These are phyloP conservation scores for Hafferia zeledoni DNA, from an alignment of 2,797 vertebrate species.

Conservation along the genomic window DNA sequence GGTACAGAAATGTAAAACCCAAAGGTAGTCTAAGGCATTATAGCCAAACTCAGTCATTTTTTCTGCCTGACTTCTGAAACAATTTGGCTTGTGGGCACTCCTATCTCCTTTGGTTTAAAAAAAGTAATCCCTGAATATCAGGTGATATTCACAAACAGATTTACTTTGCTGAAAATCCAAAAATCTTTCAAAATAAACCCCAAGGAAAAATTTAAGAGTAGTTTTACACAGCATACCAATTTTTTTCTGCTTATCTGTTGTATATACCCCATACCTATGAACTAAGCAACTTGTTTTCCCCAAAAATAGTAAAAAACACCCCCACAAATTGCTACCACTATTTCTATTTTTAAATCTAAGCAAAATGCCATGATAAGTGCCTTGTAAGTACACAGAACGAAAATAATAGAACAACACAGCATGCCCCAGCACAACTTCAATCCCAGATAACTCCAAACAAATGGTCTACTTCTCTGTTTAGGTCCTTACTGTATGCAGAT, in stretches of 20 bases:
- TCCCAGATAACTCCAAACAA: background rate
- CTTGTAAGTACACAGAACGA: background rate
- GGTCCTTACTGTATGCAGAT: background rate
- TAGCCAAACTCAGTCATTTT: background rate
- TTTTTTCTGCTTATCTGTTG: background rate
- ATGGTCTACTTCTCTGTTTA: background rate
- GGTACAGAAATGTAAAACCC: background rate
- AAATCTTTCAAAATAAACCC: background rate
- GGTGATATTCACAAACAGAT: background rate
- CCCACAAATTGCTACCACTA: background rate
- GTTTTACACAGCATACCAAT: background rate
- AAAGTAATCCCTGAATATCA: background rate
- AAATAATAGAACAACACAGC: background rate
- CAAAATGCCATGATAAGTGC: background rate
- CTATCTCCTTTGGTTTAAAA: background rate
- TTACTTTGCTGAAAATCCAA: background rate
- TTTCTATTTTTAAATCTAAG: conserved; percentile 16
- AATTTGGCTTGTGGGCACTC: background rate
- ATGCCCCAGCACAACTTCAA: background rate
- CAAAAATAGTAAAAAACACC: background rate
- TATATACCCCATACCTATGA: background rate
- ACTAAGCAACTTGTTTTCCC: background rate
- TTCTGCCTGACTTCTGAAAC: background rate
- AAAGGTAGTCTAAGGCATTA: background rate
- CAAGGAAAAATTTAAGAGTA: background rate